Percentiles rank a stretch among this genome's conserved stretches.
Conservation (phyloP, 1,140 invertebrate species). For the Brachionus manjavacas region DNA sequence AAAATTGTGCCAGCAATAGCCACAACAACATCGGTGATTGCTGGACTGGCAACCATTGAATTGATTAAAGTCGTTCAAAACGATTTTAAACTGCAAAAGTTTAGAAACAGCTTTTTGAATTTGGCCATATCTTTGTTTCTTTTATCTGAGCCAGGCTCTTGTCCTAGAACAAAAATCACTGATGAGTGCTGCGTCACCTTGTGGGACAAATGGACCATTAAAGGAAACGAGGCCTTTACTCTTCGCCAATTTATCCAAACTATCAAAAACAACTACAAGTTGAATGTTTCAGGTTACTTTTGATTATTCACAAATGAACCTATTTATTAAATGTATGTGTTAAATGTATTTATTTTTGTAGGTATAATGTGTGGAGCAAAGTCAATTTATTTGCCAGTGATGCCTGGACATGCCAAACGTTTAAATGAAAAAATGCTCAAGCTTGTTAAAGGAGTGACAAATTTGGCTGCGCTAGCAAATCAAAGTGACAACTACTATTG, state of each 20-base stretch:
- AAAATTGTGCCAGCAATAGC: constrained; percentile 56
- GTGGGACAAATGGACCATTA: constrained; percentile 85
- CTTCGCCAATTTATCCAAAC: constrained; percentile 86
- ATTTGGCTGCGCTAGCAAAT: not conserved
- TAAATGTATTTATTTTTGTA: not conserved
- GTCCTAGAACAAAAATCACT: constrained; percentile 71
- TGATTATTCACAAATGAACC: constrained; percentile 65
- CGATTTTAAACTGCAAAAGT: constrained; percentile 7
- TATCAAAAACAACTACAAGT: constrained; percentile 78
- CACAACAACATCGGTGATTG: constrained; percentile 55
- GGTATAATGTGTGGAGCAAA: constrained; percentile 43
- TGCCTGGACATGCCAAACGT: constrained; percentile 44
- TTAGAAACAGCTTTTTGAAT: constrained; percentile 29
- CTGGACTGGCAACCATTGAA: constrained; percentile 48
- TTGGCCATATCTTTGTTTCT: not conserved
- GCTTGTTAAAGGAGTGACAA: constrained; percentile 11
- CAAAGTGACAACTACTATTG: not conserved
- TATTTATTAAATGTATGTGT: no score
- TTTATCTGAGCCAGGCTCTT: not conserved
- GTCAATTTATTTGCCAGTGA: constrained; percentile 45
- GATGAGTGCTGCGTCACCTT: constrained; percentile 66
- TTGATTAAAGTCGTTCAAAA: constrained; percentile 9
- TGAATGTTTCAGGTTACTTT: constrained; percentile 95
- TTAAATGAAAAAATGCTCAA: constrained; percentile 43
- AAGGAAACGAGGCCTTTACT: constrained; percentile 86